Evolutionary conservation across 92 coral and sea anemone species (phyloP), one percentile per base, ranked within the genome.

Genomic region (Palythoa heliodiscus): DNA sequence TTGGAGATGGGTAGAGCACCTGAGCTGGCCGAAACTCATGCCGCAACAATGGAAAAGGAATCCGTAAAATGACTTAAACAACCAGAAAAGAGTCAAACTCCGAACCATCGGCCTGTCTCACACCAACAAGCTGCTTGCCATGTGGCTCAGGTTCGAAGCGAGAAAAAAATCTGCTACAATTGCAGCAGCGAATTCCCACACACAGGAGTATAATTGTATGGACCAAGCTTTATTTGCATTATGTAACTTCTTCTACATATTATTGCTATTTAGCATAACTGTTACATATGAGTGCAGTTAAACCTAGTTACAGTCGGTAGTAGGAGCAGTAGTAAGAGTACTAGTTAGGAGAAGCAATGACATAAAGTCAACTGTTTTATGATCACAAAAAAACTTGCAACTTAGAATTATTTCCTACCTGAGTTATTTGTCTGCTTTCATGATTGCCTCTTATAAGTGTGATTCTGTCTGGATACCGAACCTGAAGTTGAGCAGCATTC

Each of bases 381-480:
- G 10, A 11, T 54, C 14, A 11, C 5, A 6, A 50, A 8, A 2
- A 14, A 71, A 12, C 24, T 71, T 25, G 3, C 3, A 71, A 39
- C 20, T 73, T 11, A 4, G 3, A 25, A 23, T 20, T 11, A 1
- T 76, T 63, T 24, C 73, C 24, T 77, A 96, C 98, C 98, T 94
- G 98, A 50, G 98, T 96, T 14, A 96, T 96, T 79, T 96, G 99
- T 83, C 99, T 84, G 73, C 99, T 96, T 90, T 96, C 99, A 76
- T 97, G 99, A 82, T 97, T 97, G 6, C 99, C 99, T 87, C 99
- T 87, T 19, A 97, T 97, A 66, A 97, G 95, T 7, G 98, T 97
- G 75, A 97, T 97, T 91, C 99, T 93, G 89, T 97, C 99, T 12
- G 99, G 99, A 90, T 97, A 97, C n/a, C 99, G 95, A 63, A 97